Conservation (phyloP, 2,113 vertebrate species). For the Taurulus bubalis region DNA sequence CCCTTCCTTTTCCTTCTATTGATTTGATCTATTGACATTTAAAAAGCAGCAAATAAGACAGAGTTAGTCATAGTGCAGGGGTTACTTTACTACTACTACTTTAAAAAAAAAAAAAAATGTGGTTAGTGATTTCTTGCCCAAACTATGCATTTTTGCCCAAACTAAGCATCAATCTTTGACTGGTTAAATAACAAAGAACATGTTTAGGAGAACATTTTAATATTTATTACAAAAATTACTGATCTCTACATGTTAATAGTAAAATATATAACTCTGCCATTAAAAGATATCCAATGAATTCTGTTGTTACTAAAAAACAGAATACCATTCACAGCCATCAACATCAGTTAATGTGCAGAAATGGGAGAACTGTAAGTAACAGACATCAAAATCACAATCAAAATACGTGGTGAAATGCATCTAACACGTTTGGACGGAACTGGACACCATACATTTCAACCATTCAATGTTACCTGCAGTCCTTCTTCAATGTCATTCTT, state of each 20-base stretch:
- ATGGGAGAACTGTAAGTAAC: background rate
- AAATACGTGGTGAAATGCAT: background rate
- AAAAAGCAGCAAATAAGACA: background rate
- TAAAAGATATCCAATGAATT: background rate
- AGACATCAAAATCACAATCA: background rate
- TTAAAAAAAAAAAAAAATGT: background rate
- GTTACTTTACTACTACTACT: background rate
- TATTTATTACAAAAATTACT: background rate
- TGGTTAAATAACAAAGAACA: background rate
- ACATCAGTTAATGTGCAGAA: background rate
- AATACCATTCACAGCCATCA: background rate
- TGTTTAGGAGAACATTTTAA: background rate
- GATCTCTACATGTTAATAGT: background rate
- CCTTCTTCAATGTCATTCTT: conserved; percentile 91
- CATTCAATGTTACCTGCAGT: conserved; percentile 86
- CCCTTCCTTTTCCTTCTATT: conserved; percentile 93
- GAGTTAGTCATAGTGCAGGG: background rate
- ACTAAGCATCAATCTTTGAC: background rate
- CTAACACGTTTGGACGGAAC: background rate
- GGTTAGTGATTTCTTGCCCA: background rate
- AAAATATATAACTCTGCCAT: background rate
- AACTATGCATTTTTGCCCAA: background rate
- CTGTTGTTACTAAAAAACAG: background rate
- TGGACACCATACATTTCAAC: background rate
- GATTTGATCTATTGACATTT: conserved; percentile 87